Evolutionary conservation across 2,888 invertebrate genomes (phyloP), one percentile per base, ranked within the genome.

Genomic region (Lepidochitona cinerea): DNA sequence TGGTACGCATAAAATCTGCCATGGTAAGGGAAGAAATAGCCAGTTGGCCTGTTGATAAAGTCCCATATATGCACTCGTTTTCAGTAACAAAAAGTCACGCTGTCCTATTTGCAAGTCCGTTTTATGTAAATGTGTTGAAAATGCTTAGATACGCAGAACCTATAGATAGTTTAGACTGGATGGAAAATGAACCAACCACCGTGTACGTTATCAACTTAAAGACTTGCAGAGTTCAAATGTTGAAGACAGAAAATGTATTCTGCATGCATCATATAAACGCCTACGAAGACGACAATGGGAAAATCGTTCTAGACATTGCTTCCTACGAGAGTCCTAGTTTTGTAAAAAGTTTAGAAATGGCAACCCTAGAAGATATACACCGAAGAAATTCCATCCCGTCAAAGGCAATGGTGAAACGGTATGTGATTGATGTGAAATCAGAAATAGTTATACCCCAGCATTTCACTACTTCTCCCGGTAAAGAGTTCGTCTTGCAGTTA

Each of bases 21-120:
- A 37, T 74, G 6, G 75, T 84, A 1, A 75, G 87, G 9, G 84
- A 87, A 67, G 75, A 83, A 7, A 75, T 89, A 29, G 83, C 85
- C 0, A 72, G 76, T 23, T 87, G 87, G 84, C 35, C 72, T 0
- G 84, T 86, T 37, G 83, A 82, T 32, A 76, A 76, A 26, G 79
- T 87, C 6, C 88, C 88, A 0, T 89, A 89, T 75, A 89, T 89
- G 88, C 89, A 89, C 74, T 87, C 87, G 0, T 86, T 89, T 73
- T 86, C 85, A 0, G 82, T 84, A 1, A 87, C 89, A 0, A 32
- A 78, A 65, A 79, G 84, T 49, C 86, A 85, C 72, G 87, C 81
- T 29, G 81, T 89, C 52, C 74, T 89, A 9, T 84, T 88, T 69
- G 85, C 84, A 12, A 81, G 82, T 73, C 88, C 89, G 7, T 82